Percentiles rank a stretch among this genome's conserved stretches.
These are phyloP conservation scores for Columba guinea DNA, from an alignment of 2,797 vertebrate species.

Conservation along the genomic window DNA sequence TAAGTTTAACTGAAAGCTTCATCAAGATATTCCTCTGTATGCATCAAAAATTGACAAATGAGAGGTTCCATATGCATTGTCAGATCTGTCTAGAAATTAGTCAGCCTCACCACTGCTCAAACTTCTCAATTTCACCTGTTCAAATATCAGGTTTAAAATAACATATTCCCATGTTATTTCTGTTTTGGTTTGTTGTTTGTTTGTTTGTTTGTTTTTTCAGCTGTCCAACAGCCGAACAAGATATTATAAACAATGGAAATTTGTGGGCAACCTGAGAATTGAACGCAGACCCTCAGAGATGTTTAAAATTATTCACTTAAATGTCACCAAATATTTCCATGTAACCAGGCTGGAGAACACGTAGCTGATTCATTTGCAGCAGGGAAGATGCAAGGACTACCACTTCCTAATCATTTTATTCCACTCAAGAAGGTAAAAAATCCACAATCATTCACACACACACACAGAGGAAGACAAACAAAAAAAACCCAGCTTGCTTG, in stretches of 20 bases:
- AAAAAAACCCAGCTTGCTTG: neutral
- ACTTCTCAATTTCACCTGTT: neutral
- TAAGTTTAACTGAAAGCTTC: neutral
- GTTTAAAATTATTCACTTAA: neutral
- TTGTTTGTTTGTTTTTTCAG: neutral
- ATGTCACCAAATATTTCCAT: neutral
- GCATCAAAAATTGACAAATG: neutral
- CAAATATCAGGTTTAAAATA: neutral
- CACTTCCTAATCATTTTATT: neutral
- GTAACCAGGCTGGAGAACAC: neutral
- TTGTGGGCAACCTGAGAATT: neutral
- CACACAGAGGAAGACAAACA: neutral
- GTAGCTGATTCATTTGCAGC: neutral
- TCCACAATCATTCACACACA: neutral
- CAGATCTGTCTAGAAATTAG: neutral
- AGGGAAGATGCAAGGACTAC: neutral
- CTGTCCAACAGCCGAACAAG: neutral
- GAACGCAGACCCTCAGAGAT: neutral
- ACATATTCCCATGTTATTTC: neutral
- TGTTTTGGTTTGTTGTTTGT: neutral
- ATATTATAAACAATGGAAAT: neutral
- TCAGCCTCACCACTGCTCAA: neutral
- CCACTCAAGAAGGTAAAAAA: neutral
- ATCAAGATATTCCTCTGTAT: neutral
- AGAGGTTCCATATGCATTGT: neutral